Base-by-base conservation (phyloP, 1,140 invertebrate genomes). In the Ditylenchus dipsaci region DNA sequence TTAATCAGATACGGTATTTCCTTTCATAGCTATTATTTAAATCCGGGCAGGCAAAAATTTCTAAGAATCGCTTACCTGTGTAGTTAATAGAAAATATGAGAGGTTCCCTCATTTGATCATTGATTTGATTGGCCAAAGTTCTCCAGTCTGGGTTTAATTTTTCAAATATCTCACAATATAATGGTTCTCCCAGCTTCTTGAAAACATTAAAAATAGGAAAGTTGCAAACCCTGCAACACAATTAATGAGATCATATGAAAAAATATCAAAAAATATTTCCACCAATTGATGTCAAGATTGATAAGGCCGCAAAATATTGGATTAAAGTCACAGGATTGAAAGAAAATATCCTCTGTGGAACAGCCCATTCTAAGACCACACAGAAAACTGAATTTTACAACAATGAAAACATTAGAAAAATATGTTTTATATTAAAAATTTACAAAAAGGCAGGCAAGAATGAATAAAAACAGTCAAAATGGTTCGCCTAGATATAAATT, bases 341-440 rank as follows among this genome's bases (percentile, higher is more conserved):
- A 17, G 68, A 26, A 58, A 71, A 71, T n/a, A 71, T 38, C 26
- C 29, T 21, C 30, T 71, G 47, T 8, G 33, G 67, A n/a, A 71
- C 59, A 43, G 27, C 38, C 19, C 73, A 71, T 21, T 70, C 69
- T 17, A 71, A 69, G n/a, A 26, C 68, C 13, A 71, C 26, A n/a
- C 58, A 71, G 73, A 64, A 71, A 49, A 71, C 69, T 71, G 23
- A 29, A 71, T n/a, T n/a, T n/a, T n/a, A n/a, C n/a, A n/a, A n/a
- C n/a, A n/a, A n/a, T n/a, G n/a, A 71, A 74, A 21, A 57, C 21
- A 21, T 13, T 30, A n/a, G 21, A 64, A 1, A 65, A 45, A 8
- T 21, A 53, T 1, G 8, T 65, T 53, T 56, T n/a, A 30, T 65
- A 19, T 33, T 21, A 33, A 67, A 30, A 67, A 19, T 53, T 30